Evolutionary conservation across 1,140 invertebrate genomes (phyloP), one percentile per base, ranked within the genome.

Genomic region (Drosophila mayri): DNA sequence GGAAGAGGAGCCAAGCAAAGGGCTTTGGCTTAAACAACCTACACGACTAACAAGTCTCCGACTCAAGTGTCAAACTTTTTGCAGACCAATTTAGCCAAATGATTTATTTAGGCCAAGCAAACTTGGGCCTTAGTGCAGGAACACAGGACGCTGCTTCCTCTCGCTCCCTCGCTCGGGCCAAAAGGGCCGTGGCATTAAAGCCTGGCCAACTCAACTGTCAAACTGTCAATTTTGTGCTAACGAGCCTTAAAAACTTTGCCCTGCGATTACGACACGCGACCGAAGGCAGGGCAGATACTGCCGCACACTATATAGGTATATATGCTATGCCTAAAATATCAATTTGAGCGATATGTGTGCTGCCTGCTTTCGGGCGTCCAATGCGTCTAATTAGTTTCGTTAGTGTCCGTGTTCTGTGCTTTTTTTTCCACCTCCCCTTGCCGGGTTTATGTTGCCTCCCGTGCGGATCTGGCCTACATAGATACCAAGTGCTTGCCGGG

Each of bases 181-280:
- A 82, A 77, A 76, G 47, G 83, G 79, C 75, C 76, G 63, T 83
- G 84, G 84, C 79, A 87, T 88, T 86, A 87, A 88, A 88, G 84
- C 82, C 87, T 84, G 84, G 85, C 85, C 80, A 88, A 90, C 86
- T 79, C 78, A 88, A 90, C 88, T 91, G 88, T 91, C 88, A 91
- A 91, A 91, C 88, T 91, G 88, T 91, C 88, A 91, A 91, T 91
- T 88, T 88, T 81, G 81, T 90, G 88, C 81, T 91, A 91, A 91
- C 74, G 81, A 91, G 83, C 88, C 74, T 91, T 91, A 91, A 91
- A 88, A 91, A 81, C 74, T 91, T 91, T 84, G 35, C 71, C 65
- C 79, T 68, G 50, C 54, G 75, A 61, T 66, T 76, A 76, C 64
- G 46, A 57, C 60, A 75, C 76, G 61, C 41, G 78, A 82, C 59